Evolutionary conservation across 2,797 vertebrate genomes (phyloP), one percentile per base, ranked within the genome.

Genomic region (Ptychadena robeensis): DNA sequence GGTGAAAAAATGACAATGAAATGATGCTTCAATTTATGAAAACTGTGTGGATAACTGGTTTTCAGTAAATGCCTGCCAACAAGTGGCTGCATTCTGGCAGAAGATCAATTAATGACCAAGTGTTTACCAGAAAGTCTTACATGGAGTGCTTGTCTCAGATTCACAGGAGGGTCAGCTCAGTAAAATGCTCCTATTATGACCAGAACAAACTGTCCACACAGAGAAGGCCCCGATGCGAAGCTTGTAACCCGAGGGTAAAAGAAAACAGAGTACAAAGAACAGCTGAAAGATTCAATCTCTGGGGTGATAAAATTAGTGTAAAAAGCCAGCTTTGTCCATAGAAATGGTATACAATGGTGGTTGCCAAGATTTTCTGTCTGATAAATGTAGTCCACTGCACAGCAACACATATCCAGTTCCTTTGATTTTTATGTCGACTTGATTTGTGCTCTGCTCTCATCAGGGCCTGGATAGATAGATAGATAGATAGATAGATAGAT

Each of bases 51-150:
- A 76, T 76, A 53, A 65, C 57, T 76, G 78, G 80, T 70, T 65
- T 81, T 85, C 53, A 71, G 68, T 75, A 37, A 74, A 34, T 35
- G 67, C 70, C 64, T 65, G 66, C 83, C 65, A 84, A 80, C 78
- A 75, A 80, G 78, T 64, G 22, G 72, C 61, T 57, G 40, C 78
- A 71, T 81, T 85, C 66, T 85, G 83, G 83, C 83, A 32, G 44
- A 15, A 80, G 68, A 75, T 73, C 83, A 85, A 81, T 80, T 85
- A 85, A 81, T 85, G 72, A 73, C 78, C 53, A 70, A 85, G 53
- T 85, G 83, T 85, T 81, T 85, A 81, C 71, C 78, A 85, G 71
- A 71, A 80, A 37, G 78, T 40, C 78, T 76, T 80, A 65, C 78
- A 81, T 76, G 66, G 82, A 65, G 65, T 35, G 77, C 77, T 75